Conservation (phyloP, 1,140 invertebrate genomes). For the Saxidomus purpurata region DNA sequence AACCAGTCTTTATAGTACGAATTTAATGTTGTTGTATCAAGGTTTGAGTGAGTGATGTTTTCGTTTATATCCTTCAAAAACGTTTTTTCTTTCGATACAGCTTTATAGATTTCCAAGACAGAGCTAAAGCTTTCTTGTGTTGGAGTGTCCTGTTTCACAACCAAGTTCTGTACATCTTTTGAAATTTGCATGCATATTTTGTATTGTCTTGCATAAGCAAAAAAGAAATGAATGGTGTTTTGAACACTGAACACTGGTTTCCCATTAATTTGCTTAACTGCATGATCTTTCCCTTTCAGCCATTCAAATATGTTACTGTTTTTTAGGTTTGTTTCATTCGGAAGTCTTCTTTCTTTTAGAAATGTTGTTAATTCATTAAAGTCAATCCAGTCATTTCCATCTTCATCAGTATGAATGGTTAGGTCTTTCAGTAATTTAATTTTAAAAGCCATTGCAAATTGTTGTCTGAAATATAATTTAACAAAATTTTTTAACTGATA, state of each 20-base stretch:
- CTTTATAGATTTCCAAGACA: neutral
- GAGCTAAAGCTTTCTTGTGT: neutral
- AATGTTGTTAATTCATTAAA: neutral
- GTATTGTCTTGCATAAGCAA: neutral
- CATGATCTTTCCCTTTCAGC: constrained; percentile 20
- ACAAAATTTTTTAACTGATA: too few relatives aligned
- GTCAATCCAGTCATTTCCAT: neutral
- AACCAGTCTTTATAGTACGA: neutral
- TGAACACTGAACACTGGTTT: neutral
- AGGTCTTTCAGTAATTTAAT: neutral
- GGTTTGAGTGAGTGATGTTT: neutral
- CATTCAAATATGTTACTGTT: neutral
- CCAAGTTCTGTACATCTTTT: neutral
- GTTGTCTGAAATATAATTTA: too few relatives aligned
- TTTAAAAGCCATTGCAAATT: neutral
- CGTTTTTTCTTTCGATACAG: neutral
- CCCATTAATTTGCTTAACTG: neutral
- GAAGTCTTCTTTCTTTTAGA: neutral
- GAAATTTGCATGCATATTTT: neutral
- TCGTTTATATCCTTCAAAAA: neutral
- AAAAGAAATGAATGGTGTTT: neutral
- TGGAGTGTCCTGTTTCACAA: neutral
- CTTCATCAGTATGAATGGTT: neutral
- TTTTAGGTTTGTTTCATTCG: neutral
- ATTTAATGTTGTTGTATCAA: neutral